These are phyloP conservation scores for Enoplosus armatus DNA, from an alignment of 2,797 vertebrate genomes.

Conservation along the genomic window DNA sequence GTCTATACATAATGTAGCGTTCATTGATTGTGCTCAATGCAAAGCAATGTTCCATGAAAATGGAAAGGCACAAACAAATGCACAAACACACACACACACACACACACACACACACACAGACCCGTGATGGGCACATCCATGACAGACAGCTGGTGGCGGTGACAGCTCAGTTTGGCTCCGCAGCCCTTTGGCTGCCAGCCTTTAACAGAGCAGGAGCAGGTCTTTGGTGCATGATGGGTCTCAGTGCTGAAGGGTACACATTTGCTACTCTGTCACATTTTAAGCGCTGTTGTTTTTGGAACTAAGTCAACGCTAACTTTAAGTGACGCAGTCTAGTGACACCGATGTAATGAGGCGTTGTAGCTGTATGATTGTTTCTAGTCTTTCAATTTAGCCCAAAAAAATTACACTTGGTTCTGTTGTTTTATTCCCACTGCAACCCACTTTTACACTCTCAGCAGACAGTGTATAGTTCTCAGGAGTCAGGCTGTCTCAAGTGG, in stretches of 20 bases:
- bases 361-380: neutral
- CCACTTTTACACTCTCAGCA: slow-evolving; percentile 2
- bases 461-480: slow-evolving; percentile 7
- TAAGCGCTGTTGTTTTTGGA: neutral
- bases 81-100: neutral
- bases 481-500: slow-evolving; percentile 36
- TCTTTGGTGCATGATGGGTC: slow-evolving; percentile 10
- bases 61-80: neutral
- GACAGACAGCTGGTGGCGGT: slow-evolving; percentile 34
- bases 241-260: neutral
- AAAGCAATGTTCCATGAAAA: neutral
- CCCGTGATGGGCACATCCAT: neutral
- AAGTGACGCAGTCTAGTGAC: neutral
- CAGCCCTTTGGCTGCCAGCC: slow-evolving; percentile 31
- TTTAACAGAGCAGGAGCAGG: slow-evolving; percentile 20
- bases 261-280: neutral
- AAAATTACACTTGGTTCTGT: neutral
- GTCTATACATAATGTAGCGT: slow-evolving; percentile 3
- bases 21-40: neutral
- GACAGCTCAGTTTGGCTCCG: slow-evolving; percentile 35
- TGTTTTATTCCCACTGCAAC: neutral
- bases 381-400: neutral
- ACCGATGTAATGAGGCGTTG: neutral
- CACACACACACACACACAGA: neutral
- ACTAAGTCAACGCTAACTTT: neutral